These are phyloP conservation scores for Nycticorax nycticorax DNA, from an alignment of 2,113 vertebrate species.

Conservation along the genomic window DNA sequence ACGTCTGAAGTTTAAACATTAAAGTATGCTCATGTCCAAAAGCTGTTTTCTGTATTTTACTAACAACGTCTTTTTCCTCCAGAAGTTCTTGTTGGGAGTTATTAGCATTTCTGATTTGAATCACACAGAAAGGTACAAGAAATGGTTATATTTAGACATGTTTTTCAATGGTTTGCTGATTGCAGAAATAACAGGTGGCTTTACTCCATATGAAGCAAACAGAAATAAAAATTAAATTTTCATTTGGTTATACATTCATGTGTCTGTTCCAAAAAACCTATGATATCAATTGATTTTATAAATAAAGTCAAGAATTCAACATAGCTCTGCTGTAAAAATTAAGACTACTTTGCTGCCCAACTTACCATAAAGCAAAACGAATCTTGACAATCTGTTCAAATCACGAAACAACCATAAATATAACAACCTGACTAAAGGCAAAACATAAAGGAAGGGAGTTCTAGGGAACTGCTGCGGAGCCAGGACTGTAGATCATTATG, in stretches of 20 bases:
- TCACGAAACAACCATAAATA: neutral
- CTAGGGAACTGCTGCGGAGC: neutral
- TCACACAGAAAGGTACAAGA: neutral
- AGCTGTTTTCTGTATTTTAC: neutral
- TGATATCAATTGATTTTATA: neutral
- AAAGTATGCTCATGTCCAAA: neutral
- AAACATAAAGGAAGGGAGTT: conserved; percentile 10
- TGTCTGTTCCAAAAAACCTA: neutral
- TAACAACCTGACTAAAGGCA: neutral
- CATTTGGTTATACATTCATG: neutral
- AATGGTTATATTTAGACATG: neutral
- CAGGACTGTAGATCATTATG: neutral
- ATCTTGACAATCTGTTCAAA: conserved; percentile 28
- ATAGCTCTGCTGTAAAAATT: neutral
- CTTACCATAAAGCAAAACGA: neutral
- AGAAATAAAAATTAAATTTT: conserved; percentile 3
- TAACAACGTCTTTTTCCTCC: neutral
- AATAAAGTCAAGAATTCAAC: neutral
- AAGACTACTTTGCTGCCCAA: neutral
- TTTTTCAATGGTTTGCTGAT: neutral
- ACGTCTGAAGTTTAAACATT: neutral
- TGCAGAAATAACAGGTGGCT: conserved; percentile 10
- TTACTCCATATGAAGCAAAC: neutral
- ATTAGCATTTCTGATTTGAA: neutral
- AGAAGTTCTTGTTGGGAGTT: neutral